Conservation (phyloP, 2,113 vertebrate species). For the Hylia prasina region DNA sequence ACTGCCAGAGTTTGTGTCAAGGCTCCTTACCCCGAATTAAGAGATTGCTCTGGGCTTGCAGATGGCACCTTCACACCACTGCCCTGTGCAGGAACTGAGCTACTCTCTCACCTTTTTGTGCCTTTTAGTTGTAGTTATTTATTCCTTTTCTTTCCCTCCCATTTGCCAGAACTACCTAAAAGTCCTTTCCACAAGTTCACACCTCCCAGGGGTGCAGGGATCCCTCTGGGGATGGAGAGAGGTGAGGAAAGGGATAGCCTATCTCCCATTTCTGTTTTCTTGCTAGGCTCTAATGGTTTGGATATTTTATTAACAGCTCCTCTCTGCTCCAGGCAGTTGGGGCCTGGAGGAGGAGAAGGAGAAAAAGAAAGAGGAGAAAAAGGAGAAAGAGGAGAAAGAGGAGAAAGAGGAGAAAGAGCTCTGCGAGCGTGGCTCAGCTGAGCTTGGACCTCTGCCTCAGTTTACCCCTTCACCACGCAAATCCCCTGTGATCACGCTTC, state of each 20-base stretch:
- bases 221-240: neutral
- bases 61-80: neutral
- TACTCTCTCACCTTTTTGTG: neutral
- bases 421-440: neutral
- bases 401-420: neutral
- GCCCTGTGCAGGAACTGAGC: accelerated
- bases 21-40: accelerated
- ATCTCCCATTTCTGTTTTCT: neutral
- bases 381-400: neutral
- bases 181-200: neutral
- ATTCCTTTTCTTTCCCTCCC: accelerated
- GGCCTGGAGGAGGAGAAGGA: neutral
- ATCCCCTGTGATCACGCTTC: neutral
- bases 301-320: conserved; percentile 46
- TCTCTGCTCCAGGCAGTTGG: neutral
- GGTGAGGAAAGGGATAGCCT: neutral
- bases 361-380: neutral
- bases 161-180: neutral
- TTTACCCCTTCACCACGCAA: neutral
- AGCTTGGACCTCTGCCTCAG: neutral
- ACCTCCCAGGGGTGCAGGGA: neutral
- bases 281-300: neutral
- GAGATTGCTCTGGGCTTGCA: neutral
- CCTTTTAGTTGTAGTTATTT: neutral
- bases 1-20: neutral